Conservation (phyloP, 1,140 invertebrate genomes). For the Brevipalpus yothersi region DNA sequence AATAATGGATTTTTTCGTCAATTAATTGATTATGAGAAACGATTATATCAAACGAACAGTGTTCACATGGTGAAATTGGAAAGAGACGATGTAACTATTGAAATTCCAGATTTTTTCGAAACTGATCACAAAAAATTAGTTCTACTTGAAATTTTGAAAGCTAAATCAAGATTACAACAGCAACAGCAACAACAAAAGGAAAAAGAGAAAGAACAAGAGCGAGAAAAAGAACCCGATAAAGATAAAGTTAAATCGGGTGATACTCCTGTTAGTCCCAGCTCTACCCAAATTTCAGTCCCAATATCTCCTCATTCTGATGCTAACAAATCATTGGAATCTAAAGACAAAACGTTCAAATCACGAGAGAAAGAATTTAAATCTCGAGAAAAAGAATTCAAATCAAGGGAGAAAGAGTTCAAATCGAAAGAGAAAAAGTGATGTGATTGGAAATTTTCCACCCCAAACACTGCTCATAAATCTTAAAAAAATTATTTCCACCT, state of each 20-base stretch:
- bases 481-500: too few relatives aligned
- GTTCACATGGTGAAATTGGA: slow-evolving; percentile 2
- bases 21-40: slow-evolving; percentile 18
- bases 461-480: too few relatives aligned
- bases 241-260: neutral
- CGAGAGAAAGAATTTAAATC: too few relatives aligned
- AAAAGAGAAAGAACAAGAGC: neutral
- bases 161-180: neutral
- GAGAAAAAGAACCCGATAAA: neutral
- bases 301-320: too few relatives aligned
- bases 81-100: neutral
- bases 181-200: neutral
- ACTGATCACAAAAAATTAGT: slow-evolving; percentile 1
- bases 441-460: too few relatives aligned
- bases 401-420: too few relatives aligned
- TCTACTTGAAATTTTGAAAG: neutral
- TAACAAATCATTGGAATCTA: too few relatives aligned
- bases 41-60: neutral
- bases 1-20: slow-evolving; percentile 8
- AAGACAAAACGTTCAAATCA: too few relatives aligned
- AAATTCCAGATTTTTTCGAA: slow-evolving; percentile 7
- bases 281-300: too few relatives aligned
- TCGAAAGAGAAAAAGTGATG: too few relatives aligned
- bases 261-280: too few relatives aligned
- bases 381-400: too few relatives aligned